Base-by-base conservation (phyloP, 2,113 vertebrate genomes). In the Sylvia atricapilla region DNA sequence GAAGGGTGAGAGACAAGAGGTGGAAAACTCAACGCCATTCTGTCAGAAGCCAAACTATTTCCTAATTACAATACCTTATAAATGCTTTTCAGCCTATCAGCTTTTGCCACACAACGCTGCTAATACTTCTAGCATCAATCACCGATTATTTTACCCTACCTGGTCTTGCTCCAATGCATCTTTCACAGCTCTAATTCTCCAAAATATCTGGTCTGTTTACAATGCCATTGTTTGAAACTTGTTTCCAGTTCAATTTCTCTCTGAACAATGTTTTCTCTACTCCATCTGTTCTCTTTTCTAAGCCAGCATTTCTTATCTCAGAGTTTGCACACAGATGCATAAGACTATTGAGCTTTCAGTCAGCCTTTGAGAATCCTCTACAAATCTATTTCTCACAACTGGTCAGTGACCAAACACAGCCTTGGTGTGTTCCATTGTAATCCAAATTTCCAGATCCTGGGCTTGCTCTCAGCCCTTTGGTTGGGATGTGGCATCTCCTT, bases 381-480 rank as follows among this genome's bases (percentile, higher is more conserved):
- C 22, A 59, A 25, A 37, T 59, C 58, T 10, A 37, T 60, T 39
- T 18, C 59, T 13, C 52, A 0, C 58, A 59, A 5, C 58, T 74
- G 50, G 4, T 3, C 21, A 17, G n/a, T 7, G 33, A 41, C 27
- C 31, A 44, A 70, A 28, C 11, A 15, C 6, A 24, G 73, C 63
- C 43, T 13, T 11, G 31, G 39, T 44, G 2, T 2, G 11, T n/a
- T n/a, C n/a, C 5, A 7, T 4, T 55, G 0, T 5, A n/a, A 30
- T 13, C 33, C 25, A 25, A 15, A 58, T 37, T 20, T 7, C 9
- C 33, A 39, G 2, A 4, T 6, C 16, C 41, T 8, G 39, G 66
- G 9, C 13, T 37, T 16, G 8, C 24, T 56, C 23, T 55, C 55
- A 35, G 33, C 41, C 21, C 58, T 69, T 67, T 1, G 5, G 3